Conservation (phyloP, 2,113 vertebrate species). For the Gavia stellata region DNA sequence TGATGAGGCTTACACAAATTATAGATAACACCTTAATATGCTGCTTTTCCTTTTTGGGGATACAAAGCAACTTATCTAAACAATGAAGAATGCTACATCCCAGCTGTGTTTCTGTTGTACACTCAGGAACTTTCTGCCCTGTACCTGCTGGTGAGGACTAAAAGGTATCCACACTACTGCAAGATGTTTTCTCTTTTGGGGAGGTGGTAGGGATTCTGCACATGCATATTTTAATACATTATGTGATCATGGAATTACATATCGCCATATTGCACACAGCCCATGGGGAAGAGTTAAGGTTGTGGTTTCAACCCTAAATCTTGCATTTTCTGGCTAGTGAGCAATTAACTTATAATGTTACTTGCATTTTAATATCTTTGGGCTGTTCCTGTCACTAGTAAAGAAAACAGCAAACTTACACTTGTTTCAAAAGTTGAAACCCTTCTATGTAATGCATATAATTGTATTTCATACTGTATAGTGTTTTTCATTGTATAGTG, state of each 20-base stretch:
- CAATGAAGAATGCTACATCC: not conserved
- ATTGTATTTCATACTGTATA: not conserved
- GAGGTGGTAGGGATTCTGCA: not conserved
- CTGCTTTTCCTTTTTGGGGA: not conserved
- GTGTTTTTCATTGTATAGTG: too few species aligned
- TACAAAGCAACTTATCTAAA: not conserved
- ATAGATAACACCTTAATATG: not conserved
- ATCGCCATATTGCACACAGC: not conserved
- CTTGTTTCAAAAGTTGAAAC: not conserved
- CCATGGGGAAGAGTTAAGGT: not conserved
- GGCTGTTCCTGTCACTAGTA: not conserved
- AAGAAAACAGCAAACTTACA: not conserved
- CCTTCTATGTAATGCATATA: not conserved
- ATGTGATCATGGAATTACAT: not conserved
- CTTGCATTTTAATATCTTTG: not conserved
- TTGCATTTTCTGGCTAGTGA: not conserved
- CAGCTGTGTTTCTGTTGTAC: not conserved
- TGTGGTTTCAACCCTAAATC: not conserved
- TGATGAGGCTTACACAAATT: not conserved
- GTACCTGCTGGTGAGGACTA: not conserved
- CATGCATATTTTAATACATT: not conserved
- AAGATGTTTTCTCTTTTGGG: not conserved
- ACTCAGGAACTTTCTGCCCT: not conserved
- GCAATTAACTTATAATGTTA: not conserved
- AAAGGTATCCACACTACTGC: not conserved